These are phyloP conservation scores for Eupithecia tripunctaria DNA, from an alignment of 2,888 invertebrate genomes.

Conservation along the genomic window DNA sequence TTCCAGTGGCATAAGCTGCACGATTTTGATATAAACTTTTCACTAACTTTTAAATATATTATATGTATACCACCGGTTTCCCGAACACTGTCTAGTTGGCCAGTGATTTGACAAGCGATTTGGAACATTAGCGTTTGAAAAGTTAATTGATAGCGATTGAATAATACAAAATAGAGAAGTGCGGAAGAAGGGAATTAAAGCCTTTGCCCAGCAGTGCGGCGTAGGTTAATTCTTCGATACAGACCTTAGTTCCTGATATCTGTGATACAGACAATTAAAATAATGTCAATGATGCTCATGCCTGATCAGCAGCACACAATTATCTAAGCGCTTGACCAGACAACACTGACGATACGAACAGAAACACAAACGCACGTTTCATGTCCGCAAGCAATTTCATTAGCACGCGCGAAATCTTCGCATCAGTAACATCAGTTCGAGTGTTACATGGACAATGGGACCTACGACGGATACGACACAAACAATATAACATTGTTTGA, in stretches of 20 bases:
- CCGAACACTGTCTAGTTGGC: background rate
- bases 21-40: no score
- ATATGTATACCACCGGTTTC: background rate
- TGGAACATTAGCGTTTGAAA: background rate
- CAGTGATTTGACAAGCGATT: background rate
- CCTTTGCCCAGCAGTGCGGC: background rate
- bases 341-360: background rate
- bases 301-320: background rate
- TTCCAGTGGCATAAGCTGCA: background rate
- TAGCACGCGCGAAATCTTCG: slow-evolving; percentile 29
- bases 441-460: slow-evolving; percentile 8
- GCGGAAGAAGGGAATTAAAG: background rate
- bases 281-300: slow-evolving; percentile 1
- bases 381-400: slow-evolving; percentile 32
- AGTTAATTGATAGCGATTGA: no score
- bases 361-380: slow-evolving; percentile 23
- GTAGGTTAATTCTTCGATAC: background rate
- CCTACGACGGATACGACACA: background rate
- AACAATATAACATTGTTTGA: slow-evolving; percentile 7
- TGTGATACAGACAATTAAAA: background rate
- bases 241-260: no score
- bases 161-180: background rate
- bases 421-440: slow-evolving; percentile 10
- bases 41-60: no score
- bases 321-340: background rate